A percentile compares a stretch with the other conserved stretches of the same genome.
These are phyloP conservation scores for Cydia pomonella DNA, from an alignment of 1,140 invertebrate genomes.

Conservation along the genomic window DNA sequence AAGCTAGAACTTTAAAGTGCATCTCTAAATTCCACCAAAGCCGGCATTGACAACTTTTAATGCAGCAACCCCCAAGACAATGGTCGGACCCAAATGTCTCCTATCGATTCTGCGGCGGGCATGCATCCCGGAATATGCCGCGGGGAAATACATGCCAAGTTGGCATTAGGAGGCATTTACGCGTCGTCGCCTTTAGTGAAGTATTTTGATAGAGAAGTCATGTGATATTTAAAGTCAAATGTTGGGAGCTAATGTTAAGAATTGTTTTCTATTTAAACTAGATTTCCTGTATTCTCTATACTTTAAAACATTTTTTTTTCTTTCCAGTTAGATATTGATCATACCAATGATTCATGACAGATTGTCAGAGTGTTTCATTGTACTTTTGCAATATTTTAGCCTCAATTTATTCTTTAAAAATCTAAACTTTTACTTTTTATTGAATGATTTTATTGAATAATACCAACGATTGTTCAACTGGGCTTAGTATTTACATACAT, in stretches of 20 bases:
- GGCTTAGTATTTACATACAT: too few species aligned
- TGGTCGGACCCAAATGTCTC: conserved; percentile 4
- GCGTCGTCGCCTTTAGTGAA: not conserved
- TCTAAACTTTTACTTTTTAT: too few species aligned
- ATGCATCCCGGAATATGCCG: not conserved
- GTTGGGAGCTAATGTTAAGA: not conserved
- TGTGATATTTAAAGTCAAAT: not conserved
- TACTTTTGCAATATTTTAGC: not conserved
- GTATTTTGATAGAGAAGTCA: not conserved
- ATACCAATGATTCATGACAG: too few species aligned
- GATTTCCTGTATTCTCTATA: too few species aligned
- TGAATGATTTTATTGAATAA: too few species aligned
- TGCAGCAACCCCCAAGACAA: conserved; percentile 11
- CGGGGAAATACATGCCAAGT: conserved; percentile 8
- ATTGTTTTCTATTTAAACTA: not conserved
- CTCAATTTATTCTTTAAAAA: too few species aligned
- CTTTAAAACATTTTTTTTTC: not conserved
- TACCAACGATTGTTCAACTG: too few species aligned
- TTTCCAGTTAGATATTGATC: not conserved
- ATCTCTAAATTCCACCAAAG: not conserved
- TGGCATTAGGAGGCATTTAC: conserved; percentile 12
- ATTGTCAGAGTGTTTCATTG: too few species aligned
- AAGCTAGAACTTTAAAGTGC: conserved; percentile 1
- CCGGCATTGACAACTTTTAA: conserved; percentile 19
- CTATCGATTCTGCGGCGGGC: not conserved